Evolutionary conservation across 2,888 invertebrate genomes (phyloP).

Genomic region (Microctonus brassicae): DNA sequence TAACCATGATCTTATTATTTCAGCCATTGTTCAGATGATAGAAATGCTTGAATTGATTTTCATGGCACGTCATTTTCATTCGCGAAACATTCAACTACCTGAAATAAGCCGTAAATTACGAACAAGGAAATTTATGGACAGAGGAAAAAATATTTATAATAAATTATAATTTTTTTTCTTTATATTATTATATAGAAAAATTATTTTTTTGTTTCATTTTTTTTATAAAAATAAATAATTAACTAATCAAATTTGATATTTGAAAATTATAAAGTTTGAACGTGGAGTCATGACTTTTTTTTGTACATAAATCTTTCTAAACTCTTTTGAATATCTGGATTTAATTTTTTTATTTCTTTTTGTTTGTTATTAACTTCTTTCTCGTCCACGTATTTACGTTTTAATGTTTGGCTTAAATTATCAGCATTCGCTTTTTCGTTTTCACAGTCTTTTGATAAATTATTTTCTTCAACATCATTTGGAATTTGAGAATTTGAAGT

Average conservation of each 20-base stretch:
- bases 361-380: neutral
- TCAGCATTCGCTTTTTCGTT: neutral
- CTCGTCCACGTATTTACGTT: neutral
- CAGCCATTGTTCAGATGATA: conserved; percentile 71
- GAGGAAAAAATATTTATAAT: neutral
- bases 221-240: neutral
- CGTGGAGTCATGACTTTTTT: neutral
- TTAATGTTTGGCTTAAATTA: neutral
- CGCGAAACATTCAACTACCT: conserved; percentile 4
- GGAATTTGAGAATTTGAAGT: neutral
- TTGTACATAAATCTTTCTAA: neutral
- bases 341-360: neutral
- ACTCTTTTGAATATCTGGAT: neutral
- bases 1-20: conserved; percentile 75
- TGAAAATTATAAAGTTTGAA: neutral
- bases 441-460: neutral
- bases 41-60: neutral
- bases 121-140: neutral
- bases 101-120: conserved; percentile 26
- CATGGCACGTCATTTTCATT: neutral
- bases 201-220: neutral
- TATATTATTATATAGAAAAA: neutral
- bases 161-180: neutral
- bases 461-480: neutral
- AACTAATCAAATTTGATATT: neutral